Base-by-base conservation (phyloP, 2,888 invertebrate species). In the Chydorus sphaericus region DNA sequence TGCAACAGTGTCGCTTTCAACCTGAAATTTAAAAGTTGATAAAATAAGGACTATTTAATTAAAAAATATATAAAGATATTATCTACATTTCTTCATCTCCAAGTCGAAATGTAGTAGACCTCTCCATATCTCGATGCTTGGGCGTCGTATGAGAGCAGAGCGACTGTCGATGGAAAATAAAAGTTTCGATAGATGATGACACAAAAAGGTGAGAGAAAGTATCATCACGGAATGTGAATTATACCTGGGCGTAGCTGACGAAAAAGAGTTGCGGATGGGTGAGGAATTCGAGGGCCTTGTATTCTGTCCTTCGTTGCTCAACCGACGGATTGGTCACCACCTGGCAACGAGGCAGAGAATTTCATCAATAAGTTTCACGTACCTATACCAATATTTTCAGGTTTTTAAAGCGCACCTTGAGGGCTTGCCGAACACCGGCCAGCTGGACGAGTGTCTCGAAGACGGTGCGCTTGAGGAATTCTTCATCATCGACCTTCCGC, bases 261-360 rank as follows among this genome's bases (percentile, higher is more conserved):
- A 76, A 78, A 66, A 77, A 78, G 57, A 77, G 66, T 49, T 74
- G 72, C 29, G 72, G 69, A 55, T 74, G 71, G 62, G 72, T 73
- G 52, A 68, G 69, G 39, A 63, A 66, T 60, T 75, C 74, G 59
- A 76, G 63, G 1, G 71, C 71, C 4, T 74, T 73, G 60, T 73
- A 72, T 62, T 73, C 73, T 20, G 67, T 62, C 60, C 30, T 18
- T 28, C 33, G 48, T 11, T 51, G 55, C 29, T 56, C 52, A n/a
- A 50, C 26, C 23, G 37, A 61, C 20, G 54, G 50, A 18, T 64
- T 61, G 31, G 62, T 58, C 23, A 67, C 59, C 11, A 61, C 60
- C 18, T 61, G 57, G 57, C 52, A 68, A 37, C 57, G 48, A 61
- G 57, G 59, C 50, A 48, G 55, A 33, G 38, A 20, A 10, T 28